phyloP scores from a whole-genome alignment of 2,113 vertebrate species.

The Rhagologus leucostigma region DNA sequence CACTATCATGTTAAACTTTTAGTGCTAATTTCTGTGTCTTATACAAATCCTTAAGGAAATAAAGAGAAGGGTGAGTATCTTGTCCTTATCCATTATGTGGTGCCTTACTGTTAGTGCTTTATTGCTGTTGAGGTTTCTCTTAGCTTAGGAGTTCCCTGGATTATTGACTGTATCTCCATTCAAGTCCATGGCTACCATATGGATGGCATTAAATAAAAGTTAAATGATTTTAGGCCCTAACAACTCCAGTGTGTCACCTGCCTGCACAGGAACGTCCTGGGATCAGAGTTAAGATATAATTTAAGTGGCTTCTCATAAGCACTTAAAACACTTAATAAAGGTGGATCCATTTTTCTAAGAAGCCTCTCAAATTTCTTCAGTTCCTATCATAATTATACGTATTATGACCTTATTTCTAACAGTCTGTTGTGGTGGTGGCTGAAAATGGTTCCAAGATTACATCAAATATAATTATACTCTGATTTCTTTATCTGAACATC shows the following conservation, averaged over 20 bases:
- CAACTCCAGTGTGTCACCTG: neutral
- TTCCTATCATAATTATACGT: neutral
- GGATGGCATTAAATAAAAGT: neutral
- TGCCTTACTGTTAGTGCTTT: neutral
- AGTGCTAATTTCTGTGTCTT: neutral
- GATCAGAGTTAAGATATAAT: neutral
- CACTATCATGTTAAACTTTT: neutral
- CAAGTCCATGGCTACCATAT: neutral
- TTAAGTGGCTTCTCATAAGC: neutral
- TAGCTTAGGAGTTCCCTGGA: neutral
- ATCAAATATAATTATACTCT: neutral
- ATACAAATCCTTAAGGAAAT: neutral
- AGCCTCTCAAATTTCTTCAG: neutral
- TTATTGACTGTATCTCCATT: neutral
- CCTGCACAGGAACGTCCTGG: neutral
- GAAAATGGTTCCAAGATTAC: neutral
- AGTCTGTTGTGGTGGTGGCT: neutral
- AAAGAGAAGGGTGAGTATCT: neutral
- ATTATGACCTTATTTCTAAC: neutral
- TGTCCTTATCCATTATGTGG: neutral
- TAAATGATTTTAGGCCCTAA: neutral
- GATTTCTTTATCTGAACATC: neutral
- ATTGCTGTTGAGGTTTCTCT: neutral
- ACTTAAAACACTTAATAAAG: neutral
- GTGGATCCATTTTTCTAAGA: neutral